These are phyloP conservation scores for Pampusana beccarii DNA, from an alignment of 2,113 vertebrate species.

Conservation along the genomic window DNA sequence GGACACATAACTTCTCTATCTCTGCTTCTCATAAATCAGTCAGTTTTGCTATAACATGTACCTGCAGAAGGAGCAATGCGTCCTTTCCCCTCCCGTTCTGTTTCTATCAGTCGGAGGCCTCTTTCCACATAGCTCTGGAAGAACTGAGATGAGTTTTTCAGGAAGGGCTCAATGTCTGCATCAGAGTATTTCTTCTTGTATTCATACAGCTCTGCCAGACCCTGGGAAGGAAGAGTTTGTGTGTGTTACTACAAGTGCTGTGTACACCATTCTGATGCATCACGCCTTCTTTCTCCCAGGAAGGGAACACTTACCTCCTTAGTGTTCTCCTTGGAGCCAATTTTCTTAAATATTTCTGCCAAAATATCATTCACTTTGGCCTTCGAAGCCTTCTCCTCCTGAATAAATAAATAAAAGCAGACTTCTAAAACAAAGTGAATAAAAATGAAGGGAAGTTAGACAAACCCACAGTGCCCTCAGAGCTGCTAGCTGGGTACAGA, in stretches of 20 bases:
- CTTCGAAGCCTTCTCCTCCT: conserved; percentile 96
- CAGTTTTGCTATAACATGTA: not conserved
- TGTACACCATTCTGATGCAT: not conserved
- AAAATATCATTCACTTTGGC: conserved; percentile 96
- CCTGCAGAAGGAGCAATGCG: conserved; percentile 87
- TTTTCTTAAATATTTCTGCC: conserved; percentile 99
- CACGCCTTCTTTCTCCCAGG: not conserved
- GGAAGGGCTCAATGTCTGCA: conserved; percentile 94
- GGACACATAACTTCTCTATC: not conserved
- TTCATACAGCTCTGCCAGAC: conserved; percentile 94
- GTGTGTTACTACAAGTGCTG: not conserved
- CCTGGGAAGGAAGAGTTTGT: conserved; percentile 72
- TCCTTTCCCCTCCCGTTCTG: conserved; percentile 90
- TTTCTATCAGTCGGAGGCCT: conserved; percentile 95
- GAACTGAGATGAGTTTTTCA: conserved; percentile 95
- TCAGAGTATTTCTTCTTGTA: conserved; percentile 98
- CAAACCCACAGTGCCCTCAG: not conserved
- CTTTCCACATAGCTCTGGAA: conserved; percentile 99
- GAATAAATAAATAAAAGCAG: conserved; percentile 15
- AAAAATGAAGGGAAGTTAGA: not conserved
- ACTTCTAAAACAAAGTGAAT: not conserved
- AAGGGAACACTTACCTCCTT: conserved; percentile 84
- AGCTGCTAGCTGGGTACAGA: not conserved
- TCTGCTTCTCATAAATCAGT: not conserved
- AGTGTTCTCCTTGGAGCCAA: conserved; percentile 98